phyloP scores from a whole-genome alignment of 1,140 invertebrate species.

The Lysiphlebus fabarum region DNA sequence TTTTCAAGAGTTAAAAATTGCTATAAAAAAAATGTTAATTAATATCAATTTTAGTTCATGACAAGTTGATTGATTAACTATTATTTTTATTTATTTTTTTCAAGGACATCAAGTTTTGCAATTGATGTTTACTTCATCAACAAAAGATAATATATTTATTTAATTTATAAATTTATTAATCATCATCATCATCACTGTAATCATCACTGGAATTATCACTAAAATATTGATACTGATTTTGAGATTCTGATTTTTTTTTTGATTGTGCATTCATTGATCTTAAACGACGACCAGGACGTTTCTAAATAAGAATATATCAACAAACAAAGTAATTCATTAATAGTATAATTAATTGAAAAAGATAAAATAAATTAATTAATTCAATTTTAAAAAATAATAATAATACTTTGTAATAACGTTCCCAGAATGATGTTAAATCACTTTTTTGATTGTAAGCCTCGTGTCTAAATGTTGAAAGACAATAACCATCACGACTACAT shows the following conservation, averaged over 20 bases:
- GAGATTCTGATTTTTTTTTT: neutral
- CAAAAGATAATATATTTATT: too few species aligned
- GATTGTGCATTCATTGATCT: neutral
- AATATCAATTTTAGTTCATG: too few species aligned
- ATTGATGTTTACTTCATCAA: too few species aligned
- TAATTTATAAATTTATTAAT: neutral
- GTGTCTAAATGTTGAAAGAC: conserved; percentile 32
- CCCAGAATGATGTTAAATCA: conserved; percentile 34
- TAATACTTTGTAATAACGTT: conserved; percentile 32
- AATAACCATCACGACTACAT: conserved; percentile 33
- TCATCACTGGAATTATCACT: neutral
- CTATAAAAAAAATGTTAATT: too few species aligned
- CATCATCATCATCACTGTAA: neutral
- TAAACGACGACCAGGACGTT: conserved; percentile 22
- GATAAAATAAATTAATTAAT: neutral
- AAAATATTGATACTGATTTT: neutral
- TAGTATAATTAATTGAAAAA: neutral
- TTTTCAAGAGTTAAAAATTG: too few species aligned
- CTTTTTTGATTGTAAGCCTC: conserved; percentile 30
- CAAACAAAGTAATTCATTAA: neutral
- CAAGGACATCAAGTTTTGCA: too few species aligned
- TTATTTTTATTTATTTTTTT: too few species aligned
- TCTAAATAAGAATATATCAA: conserved; percentile 3
- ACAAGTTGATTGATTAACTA: too few species aligned
- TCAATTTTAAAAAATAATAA: neutral